A percentile compares a stretch with the other conserved stretches of the same genome.
Conservation (phyloP, 2,888 invertebrate species). For the Dascillus cervinus region DNA sequence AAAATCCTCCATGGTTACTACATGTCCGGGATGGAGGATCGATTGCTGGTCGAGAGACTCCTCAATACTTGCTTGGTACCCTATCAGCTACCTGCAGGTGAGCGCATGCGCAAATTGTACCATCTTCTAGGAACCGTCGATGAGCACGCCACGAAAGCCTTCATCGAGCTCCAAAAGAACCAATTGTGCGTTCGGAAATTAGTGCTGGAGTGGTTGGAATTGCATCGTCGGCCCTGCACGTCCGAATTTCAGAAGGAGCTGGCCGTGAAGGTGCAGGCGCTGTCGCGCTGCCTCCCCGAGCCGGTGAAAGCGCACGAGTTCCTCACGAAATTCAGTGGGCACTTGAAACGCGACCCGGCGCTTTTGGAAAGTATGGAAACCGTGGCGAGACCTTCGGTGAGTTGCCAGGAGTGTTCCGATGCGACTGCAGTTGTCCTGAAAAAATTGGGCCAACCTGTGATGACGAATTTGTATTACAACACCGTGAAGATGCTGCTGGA, state of each 20-base stretch:
- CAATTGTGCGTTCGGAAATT: conserved; percentile 76
- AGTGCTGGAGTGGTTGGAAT: conserved; percentile 81
- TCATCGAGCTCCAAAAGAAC: conserved; percentile 88
- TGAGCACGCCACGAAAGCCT: conserved; percentile 89
- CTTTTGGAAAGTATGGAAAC: conserved; percentile 77
- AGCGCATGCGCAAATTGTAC: conserved; percentile 84
- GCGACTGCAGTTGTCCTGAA: conserved; percentile 80
- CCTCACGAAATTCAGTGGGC: conserved; percentile 70
- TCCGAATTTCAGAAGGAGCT: conserved; percentile 67
- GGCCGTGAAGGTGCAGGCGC: conserved; percentile 56
- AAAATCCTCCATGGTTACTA: conserved; percentile 91
- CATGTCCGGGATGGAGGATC: conserved; percentile 73
- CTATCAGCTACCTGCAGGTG: conserved; percentile 76
- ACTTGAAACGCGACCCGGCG: conserved; percentile 64
- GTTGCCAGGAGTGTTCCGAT: conserved; percentile 90
- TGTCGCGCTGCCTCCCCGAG: conserved; percentile 82
- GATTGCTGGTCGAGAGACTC: conserved; percentile 83
- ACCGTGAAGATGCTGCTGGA: conserved; percentile 93
- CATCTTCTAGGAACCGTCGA: conserved; percentile 89
- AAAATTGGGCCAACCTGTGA: conserved; percentile 88
- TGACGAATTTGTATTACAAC: conserved; percentile 93
- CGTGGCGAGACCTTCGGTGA: conserved; percentile 82
- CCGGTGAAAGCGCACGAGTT: conserved; percentile 87
- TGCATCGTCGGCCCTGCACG: conserved; percentile 64
- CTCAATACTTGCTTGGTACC: conserved; percentile 93